phyloP scores from a whole-genome alignment of 1,140 invertebrate species.

The Bombus difficillimus region DNA sequence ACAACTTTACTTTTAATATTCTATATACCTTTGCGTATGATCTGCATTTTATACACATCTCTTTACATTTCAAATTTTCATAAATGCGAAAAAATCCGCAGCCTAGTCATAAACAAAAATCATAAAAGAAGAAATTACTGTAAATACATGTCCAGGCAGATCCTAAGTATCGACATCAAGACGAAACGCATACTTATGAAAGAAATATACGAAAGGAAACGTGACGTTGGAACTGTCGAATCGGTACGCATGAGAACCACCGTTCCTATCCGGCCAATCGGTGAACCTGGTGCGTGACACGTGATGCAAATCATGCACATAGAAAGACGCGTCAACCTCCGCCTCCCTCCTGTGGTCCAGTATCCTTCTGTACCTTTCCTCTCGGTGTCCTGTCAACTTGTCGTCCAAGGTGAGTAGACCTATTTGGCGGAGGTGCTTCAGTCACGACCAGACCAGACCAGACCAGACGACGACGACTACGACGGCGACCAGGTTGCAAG shows the following conservation, averaged over 20 bases:
- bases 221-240: neutral
- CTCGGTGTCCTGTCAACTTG: conserved; percentile 65
- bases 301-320: conserved; percentile 67
- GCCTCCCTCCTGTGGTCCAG: conserved; percentile 9
- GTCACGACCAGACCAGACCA: conserved; percentile 42
- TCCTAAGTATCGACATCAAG: no score
- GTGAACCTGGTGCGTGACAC: conserved; percentile 47
- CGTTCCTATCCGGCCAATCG: conserved; percentile 55
- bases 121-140: no score
- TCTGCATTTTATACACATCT: no score
- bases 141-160: neutral
- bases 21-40: no score
- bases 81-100: no score
- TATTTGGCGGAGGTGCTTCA: conserved; percentile 64
- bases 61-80: no score
- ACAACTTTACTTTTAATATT: no score
- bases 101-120: neutral
- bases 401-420: conserved; percentile 69
- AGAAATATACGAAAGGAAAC: neutral
- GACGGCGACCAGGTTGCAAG: neutral
- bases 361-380: conserved; percentile 60
- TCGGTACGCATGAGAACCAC: conserved; percentile 51
- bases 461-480: conserved; percentile 6
- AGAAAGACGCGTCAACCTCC: conserved; percentile 48
- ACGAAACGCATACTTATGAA: neutral